phyloP scores from a whole-genome alignment of 2,888 invertebrate genomes.

The Patella depressa region DNA sequence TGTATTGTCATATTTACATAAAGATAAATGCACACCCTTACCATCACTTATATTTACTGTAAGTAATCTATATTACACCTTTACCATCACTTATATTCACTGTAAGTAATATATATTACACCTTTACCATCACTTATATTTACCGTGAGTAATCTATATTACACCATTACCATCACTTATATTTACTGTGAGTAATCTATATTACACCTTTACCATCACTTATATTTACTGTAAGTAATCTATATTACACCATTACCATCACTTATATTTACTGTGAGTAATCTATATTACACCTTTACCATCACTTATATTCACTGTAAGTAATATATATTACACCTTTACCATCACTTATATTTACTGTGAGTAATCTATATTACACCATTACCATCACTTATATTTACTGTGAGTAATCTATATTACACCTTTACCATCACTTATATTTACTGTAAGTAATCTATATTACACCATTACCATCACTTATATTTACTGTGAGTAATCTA shows the following conservation, averaged over 20 bases:
- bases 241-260: conserved; percentile 45
- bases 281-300: conserved; percentile 40
- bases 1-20: conserved; percentile 46
- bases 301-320: conserved; percentile 49
- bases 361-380: no score
- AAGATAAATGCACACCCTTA: conserved; percentile 43
- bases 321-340: conserved; percentile 38
- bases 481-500: no score
- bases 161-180: conserved; percentile 44
- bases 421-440: conserved; percentile 46
- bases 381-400: no score
- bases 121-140: conserved; percentile 48
- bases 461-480: conserved; percentile 33
- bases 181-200: conserved; percentile 42
- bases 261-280: conserved; percentile 49
- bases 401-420: no score
- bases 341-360: no score
- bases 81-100: conserved; percentile 47
- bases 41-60: conserved; percentile 50
- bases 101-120: conserved; percentile 40
- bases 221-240: conserved; percentile 45
- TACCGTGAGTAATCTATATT: conserved; percentile 39
- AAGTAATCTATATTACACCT: conserved; percentile 40
- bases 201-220: conserved; percentile 39
- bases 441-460: conserved; percentile 41